Percentiles rank a stretch among this genome's conserved stretches.
These are phyloP conservation scores for Mesorhabditis belari DNA, from an alignment of 2,888 invertebrate species.

Conservation along the genomic window DNA sequence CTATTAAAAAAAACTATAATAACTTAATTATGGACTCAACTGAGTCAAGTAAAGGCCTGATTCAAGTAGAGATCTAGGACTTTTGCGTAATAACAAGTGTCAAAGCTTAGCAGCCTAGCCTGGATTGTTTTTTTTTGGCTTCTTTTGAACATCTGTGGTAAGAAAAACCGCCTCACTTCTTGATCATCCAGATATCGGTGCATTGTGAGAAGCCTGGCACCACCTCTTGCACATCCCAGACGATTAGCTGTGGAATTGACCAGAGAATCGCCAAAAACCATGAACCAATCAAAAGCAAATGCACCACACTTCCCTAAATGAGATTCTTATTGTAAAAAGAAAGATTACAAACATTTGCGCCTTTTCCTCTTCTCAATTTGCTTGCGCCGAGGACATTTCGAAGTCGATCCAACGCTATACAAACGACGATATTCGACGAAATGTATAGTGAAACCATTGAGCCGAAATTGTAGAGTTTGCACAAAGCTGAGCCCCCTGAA, in stretches of 20 bases:
- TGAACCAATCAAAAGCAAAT: constrained; percentile 4
- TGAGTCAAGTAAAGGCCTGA: too few relatives aligned
- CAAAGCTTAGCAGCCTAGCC: too few relatives aligned
- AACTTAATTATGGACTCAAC: too few relatives aligned
- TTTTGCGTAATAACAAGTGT: too few relatives aligned
- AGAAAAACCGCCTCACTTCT: not conserved
- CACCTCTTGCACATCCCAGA: constrained; percentile 36
- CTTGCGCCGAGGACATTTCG: constrained; percentile 44
- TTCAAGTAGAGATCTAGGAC: too few relatives aligned
- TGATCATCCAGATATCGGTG: constrained; percentile 43
- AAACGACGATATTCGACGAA: constrained; percentile 49
- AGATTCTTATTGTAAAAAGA: not conserved
- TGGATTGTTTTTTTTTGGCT: too few relatives aligned
- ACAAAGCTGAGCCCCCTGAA: not conserved
- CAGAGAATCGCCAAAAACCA: constrained; percentile 40
- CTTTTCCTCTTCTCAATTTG: constrained; percentile 10
- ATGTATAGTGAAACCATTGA: constrained; percentile 49
- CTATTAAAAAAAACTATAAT: too few relatives aligned
- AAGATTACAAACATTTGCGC: not conserved
- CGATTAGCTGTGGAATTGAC: constrained; percentile 39
- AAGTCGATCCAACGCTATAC: constrained; percentile 48
- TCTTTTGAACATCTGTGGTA: too few relatives aligned
- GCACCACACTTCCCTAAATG: not conserved
- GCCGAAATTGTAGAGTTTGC: constrained; percentile 30
- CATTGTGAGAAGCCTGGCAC: constrained; percentile 41